Percentiles rank a stretch among this genome's conserved stretches.
Conservation (phyloP, 2,113 vertebrate genomes). For the Xiphophorus maculatus region DNA sequence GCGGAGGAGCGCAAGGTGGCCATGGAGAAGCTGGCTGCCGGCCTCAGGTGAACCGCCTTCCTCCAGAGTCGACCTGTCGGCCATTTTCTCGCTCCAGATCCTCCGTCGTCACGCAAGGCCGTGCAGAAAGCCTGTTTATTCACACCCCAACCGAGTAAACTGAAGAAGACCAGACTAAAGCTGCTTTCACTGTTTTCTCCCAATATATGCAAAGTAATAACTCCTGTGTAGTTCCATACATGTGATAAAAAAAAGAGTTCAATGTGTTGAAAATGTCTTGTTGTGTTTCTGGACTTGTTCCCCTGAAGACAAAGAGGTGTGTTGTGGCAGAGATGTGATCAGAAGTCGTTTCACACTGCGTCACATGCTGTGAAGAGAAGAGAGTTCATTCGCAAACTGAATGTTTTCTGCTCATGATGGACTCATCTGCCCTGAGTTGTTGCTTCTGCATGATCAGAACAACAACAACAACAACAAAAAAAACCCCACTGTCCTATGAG, state of each 20-base stretch:
- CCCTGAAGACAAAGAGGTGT: not conserved
- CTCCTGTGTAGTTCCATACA: not conserved
- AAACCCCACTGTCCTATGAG: too few relatives aligned
- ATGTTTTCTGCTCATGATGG: not conserved
- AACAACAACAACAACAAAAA: too few relatives aligned
- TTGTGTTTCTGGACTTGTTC: not conserved
- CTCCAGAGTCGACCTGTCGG: not conserved
- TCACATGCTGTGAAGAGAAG: constrained; percentile 53
- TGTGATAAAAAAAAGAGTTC: not conserved
- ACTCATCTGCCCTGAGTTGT: too few relatives aligned
- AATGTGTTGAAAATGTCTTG: not conserved
- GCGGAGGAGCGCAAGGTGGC: constrained; percentile 86
- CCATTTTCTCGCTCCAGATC: constrained; percentile 7
- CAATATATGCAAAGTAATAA: not conserved
- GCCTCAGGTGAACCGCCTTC: constrained; percentile 82
- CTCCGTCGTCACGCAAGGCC: not conserved
- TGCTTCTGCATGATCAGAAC: too few relatives aligned
- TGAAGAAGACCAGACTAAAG: constrained; percentile 9
- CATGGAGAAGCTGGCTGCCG: constrained; percentile 86
- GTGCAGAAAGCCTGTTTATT: not conserved
- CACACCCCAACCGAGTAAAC: not conserved
- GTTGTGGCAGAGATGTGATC: constrained; percentile 5
- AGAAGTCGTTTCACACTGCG: not conserved
- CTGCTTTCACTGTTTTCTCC: not conserved
- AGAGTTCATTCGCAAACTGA: constrained; percentile 2